Percentiles rank a stretch among this genome's conserved stretches.
Conservation (phyloP, 1,140 invertebrate species). For the Megathymus violae region DNA sequence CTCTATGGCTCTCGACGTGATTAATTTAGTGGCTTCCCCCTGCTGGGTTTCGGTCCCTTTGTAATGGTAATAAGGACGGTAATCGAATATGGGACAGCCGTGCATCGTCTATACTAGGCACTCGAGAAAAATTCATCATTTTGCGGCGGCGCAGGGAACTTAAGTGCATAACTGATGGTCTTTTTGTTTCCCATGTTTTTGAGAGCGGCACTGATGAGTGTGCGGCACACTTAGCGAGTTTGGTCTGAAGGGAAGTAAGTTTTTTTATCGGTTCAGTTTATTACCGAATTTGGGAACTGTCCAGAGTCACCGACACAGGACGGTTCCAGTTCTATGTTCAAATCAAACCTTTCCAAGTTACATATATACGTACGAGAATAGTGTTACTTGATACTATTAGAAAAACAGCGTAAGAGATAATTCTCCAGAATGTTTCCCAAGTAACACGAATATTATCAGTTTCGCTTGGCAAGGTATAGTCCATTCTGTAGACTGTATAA, state of each 20-base stretch:
- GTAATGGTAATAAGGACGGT: slow-evolving; percentile 15
- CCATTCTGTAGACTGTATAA: too few relatives aligned
- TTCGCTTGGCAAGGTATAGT: too few relatives aligned
- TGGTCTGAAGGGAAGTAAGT: not conserved
- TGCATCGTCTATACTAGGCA: slow-evolving; percentile 30
- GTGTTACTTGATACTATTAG: too few relatives aligned
- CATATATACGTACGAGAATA: too few relatives aligned
- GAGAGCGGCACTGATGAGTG: not conserved
- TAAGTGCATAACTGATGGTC: slow-evolving; percentile 34
- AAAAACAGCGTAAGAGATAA: too few relatives aligned
- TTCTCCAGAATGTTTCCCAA: too few relatives aligned
- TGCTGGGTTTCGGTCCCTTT: slow-evolving; percentile 1
- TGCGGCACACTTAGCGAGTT: not conserved
- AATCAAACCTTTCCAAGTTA: too few relatives aligned
- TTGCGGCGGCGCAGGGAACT: slow-evolving; percentile 26
- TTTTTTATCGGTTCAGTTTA: not conserved
- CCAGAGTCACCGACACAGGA: too few relatives aligned
- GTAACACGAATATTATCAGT: too few relatives aligned
- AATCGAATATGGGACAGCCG: slow-evolving; percentile 1
- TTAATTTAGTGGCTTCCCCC: slow-evolving; percentile 27
- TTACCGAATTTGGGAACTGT: slow-evolving; percentile 2
- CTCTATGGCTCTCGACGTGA: slow-evolving; percentile 32
- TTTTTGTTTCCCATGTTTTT: slow-evolving; percentile 16
- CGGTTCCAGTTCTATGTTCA: too few relatives aligned
- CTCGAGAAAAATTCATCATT: slow-evolving; percentile 35